These are phyloP conservation scores for Drosophila orosa DNA, from an alignment of 1,140 invertebrate species.

Conservation along the genomic window DNA sequence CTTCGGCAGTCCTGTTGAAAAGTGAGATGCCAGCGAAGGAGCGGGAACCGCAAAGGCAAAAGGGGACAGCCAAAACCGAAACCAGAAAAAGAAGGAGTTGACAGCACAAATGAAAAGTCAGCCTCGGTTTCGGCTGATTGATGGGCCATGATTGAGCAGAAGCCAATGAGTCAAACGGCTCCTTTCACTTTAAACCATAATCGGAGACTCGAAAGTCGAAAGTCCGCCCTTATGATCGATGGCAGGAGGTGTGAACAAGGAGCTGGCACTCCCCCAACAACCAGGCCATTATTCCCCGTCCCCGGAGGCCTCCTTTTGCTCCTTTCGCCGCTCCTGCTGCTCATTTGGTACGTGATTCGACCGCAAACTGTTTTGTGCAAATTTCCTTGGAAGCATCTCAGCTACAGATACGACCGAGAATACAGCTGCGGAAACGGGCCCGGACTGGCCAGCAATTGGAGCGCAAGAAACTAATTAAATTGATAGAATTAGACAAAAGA, in stretches of 20 bases:
- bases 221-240: constrained; percentile 72
- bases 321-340: constrained; percentile 13
- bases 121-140: constrained; percentile 55
- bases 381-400: constrained; percentile 36
- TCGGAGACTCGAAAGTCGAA: constrained; percentile 54
- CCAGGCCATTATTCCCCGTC: constrained; percentile 15
- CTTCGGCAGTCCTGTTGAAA: constrained; percentile 40
- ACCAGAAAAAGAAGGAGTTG: constrained; percentile 69
- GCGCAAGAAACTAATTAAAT: constrained; percentile 80
- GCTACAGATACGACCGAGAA: constrained; percentile 14
- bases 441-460: constrained; percentile 61
- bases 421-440: constrained; percentile 8
- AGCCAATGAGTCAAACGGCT: constrained; percentile 64
- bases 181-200: constrained; percentile 59
- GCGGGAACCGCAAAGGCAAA: constrained; percentile 62
- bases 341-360: constrained; percentile 76
- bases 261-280: constrained; percentile 56
- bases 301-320: constrained; percentile 21
- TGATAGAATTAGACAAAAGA: constrained; percentile 77
- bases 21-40: constrained; percentile 58
- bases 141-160: constrained; percentile 73
- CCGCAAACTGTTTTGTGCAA: constrained; percentile 57
- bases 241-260: constrained; percentile 70
- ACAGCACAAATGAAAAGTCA: constrained; percentile 69
- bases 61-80: constrained; percentile 8